Evolutionary conservation across 2,888 invertebrate genomes (phyloP).

Genomic region (Eupithecia dodoneata): DNA sequence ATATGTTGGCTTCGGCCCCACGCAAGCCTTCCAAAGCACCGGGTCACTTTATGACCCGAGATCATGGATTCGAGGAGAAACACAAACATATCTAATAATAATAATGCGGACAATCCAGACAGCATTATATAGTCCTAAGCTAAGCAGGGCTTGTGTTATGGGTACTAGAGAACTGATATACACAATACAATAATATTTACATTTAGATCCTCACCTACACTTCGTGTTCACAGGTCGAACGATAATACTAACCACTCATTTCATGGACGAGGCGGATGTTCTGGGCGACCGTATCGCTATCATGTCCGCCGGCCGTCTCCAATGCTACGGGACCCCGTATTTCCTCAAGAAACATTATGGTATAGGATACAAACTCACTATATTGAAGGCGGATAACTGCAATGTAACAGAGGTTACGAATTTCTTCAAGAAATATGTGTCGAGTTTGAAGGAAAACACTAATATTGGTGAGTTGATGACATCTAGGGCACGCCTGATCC

Average conservation of each 20-base stretch:
- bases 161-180: no score
- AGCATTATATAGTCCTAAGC: no score
- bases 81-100: no score
- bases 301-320: constrained; percentile 92
- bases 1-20: no score
- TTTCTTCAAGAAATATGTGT: constrained; percentile 86
- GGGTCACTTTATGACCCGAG: no score
- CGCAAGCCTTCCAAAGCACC: no score
- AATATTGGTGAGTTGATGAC: constrained; percentile 83
- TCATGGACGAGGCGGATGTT: constrained; percentile 96
- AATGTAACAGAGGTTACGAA: constrained; percentile 74
- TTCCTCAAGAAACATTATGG: constrained; percentile 94
- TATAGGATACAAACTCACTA: constrained; percentile 92
- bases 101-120: no score
- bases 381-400: constrained; percentile 70
- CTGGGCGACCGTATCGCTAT: constrained; percentile 95
- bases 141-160: no score
- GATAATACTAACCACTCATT: constrained; percentile 92
- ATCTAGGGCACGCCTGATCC: background rate
- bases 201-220: background rate
- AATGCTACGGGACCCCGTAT: constrained; percentile 92
- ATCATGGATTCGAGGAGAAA: no score
- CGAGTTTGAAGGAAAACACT: constrained; percentile 87
- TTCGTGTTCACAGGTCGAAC: constrained; percentile 84
- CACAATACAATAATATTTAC: background rate